These are phyloP conservation scores for Corydoras sp. DNA, from an alignment of 2,113 vertebrate species.

Conservation along the genomic window DNA sequence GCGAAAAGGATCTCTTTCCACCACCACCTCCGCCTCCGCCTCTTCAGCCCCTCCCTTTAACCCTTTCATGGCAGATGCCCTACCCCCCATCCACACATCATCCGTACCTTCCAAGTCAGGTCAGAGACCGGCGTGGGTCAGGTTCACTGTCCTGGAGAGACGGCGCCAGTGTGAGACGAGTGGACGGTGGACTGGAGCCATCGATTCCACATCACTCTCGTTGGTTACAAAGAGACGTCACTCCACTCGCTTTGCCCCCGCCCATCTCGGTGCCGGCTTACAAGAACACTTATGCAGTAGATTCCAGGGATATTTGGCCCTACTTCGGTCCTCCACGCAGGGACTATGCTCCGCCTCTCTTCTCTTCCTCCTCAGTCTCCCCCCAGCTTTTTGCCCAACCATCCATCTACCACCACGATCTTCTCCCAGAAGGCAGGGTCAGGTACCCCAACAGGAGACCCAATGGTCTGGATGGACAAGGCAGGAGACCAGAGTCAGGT, in stretches of 20 bases:
- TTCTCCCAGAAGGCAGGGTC: slow-evolving; percentile 51
- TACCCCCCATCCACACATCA: slow-evolving; percentile 57
- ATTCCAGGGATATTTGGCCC: slow-evolving; percentile 64
- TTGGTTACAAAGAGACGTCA: slow-evolving; percentile 58
- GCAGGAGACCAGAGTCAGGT: slow-evolving; percentile 57
- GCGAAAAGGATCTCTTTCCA: slow-evolving; percentile 47
- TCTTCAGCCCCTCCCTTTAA: slow-evolving; percentile 41
- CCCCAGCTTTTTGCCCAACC: slow-evolving; percentile 55
- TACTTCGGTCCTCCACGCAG: slow-evolving; percentile 53
- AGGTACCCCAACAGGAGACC: slow-evolving; percentile 59
- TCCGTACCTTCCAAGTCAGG: slow-evolving; percentile 54
- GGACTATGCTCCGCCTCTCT: slow-evolving; percentile 59
- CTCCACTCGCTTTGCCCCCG: slow-evolving; percentile 50
- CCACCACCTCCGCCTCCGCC: slow-evolving; percentile 54
- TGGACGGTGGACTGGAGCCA: slow-evolving; percentile 43
- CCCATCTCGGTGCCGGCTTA: slow-evolving; percentile 56
- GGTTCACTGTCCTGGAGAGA: slow-evolving; percentile 66
- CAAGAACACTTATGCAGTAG: slow-evolving; percentile 58
- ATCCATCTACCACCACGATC: slow-evolving; percentile 56
- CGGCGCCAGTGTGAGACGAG: slow-evolving; percentile 35
- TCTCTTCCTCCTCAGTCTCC: slow-evolving; percentile 49
- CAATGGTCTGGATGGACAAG: slow-evolving; percentile 63
- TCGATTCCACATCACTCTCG: slow-evolving; percentile 55
- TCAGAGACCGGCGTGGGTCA: slow-evolving; percentile 55
- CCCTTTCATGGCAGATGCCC: slow-evolving; percentile 60